phyloP scores from a whole-genome alignment of 2,113 vertebrate species.

The Pandion haliaetus region DNA sequence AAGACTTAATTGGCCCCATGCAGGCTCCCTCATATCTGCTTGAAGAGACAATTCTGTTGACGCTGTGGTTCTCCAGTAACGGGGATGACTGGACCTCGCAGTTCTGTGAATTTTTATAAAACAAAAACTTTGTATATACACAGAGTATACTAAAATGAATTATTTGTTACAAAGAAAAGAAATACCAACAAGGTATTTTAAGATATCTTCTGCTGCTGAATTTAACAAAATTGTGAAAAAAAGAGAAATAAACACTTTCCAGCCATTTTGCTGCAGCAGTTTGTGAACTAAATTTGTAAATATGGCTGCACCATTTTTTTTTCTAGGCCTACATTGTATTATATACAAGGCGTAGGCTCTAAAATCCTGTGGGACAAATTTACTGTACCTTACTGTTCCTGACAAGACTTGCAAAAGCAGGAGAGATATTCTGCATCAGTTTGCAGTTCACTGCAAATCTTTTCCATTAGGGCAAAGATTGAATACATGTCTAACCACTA shows the following conservation, averaged over 20 bases:
- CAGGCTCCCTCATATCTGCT: slow-evolving; percentile 65
- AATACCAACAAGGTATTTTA: slow-evolving; percentile 94
- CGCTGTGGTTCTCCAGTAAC: slow-evolving; percentile 76
- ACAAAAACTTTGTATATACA: slow-evolving; percentile 93
- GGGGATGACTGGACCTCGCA: slow-evolving; percentile 78
- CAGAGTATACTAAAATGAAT: slow-evolving; percentile 91
- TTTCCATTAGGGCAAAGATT: slow-evolving; percentile 89
- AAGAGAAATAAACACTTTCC: slow-evolving; percentile 71
- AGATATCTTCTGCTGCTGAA: slow-evolving; percentile 89
- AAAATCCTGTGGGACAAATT: slow-evolving; percentile 88
- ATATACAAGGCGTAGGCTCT: slow-evolving; percentile 89
- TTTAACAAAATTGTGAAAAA: slow-evolving; percentile 81
- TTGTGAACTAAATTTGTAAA: slow-evolving; percentile 92
- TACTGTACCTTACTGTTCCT: slow-evolving; percentile 88
- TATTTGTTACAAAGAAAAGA: slow-evolving; percentile 89
- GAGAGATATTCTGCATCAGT: slow-evolving; percentile 86
- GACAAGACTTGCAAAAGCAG: slow-evolving; percentile 88
- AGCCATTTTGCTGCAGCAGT: slow-evolving; percentile 89
- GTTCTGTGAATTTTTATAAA: slow-evolving; percentile 87
- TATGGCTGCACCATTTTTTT: slow-evolving; percentile 87
- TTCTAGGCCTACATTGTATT: slow-evolving; percentile 91
- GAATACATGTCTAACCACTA: slow-evolving; percentile 96
- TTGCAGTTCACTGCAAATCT: slow-evolving; percentile 83
- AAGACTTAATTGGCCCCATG: slow-evolving; percentile 57
- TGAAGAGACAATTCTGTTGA: slow-evolving; percentile 67